A percentile compares a stretch with the other conserved stretches of the same genome.
These are phyloP conservation scores for Cephus pulcher DNA, from an alignment of 2,888 invertebrate species.

Conservation along the genomic window DNA sequence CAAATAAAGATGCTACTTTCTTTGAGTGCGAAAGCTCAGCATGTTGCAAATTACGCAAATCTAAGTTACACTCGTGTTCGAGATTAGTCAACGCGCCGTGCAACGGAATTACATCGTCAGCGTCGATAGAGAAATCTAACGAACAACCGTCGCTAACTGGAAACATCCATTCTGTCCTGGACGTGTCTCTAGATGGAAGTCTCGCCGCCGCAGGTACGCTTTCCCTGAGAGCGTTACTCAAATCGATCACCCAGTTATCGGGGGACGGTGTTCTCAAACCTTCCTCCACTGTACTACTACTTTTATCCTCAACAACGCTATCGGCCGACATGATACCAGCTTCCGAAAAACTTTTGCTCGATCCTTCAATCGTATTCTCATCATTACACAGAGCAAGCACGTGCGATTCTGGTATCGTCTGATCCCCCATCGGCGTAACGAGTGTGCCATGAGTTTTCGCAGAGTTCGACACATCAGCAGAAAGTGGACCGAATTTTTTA, in stretches of 20 bases:
- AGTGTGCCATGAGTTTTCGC: background rate
- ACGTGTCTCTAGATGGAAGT: background rate
- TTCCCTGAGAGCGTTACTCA: conserved; percentile 62
- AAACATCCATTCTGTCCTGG: too few species aligned
- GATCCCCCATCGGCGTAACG: background rate
- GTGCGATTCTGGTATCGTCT: background rate
- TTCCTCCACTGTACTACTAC: background rate
- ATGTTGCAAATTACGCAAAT: conserved; percentile 25
- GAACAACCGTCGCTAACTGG: background rate
- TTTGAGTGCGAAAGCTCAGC: conserved; percentile 34
- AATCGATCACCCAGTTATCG: conserved; percentile 62
- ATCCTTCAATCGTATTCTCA: background rate
- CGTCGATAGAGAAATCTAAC: too few species aligned
- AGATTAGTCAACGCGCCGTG: conserved; percentile 25
- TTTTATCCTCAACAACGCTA: background rate
- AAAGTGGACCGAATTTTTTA: background rate
- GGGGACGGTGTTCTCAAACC: conserved; percentile 24
- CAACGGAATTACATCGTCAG: background rate
- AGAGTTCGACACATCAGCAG: background rate
- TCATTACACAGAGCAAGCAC: background rate
- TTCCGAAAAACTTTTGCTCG: background rate
- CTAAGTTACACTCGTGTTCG: conserved; percentile 33
- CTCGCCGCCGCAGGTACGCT: conserved; percentile 18
- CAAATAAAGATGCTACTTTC: conserved; percentile 66
- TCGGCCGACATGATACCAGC: background rate